Conservation (phyloP, 2,113 vertebrate genomes). For the Pteropus alecto region DNA sequence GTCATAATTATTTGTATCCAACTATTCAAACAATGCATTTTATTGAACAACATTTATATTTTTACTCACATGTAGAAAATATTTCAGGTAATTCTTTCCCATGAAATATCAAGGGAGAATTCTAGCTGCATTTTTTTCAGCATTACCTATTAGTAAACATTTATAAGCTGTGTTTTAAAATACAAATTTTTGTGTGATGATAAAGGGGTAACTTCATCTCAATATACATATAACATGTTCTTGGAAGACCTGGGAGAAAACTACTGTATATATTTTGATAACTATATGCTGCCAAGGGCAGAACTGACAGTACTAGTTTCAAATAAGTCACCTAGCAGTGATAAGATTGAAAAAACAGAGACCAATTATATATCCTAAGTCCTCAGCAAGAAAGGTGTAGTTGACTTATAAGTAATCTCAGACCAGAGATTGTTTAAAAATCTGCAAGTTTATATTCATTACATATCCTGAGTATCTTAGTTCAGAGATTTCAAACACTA, state of each 20-base stretch:
- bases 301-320: neutral
- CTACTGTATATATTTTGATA: neutral
- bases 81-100: constrained; percentile 23
- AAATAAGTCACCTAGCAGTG: neutral
- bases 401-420: neutral
- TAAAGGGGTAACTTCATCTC: constrained; percentile 16
- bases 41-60: constrained; percentile 42
- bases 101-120: constrained; percentile 31
- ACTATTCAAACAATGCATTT: constrained; percentile 47
- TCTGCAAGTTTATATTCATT: constrained; percentile 10
- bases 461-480: neutral
- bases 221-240: neutral
- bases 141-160: neutral
- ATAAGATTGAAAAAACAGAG: neutral
- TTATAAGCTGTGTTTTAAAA: neutral
- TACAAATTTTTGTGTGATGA: neutral
- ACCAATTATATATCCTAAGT: neutral
- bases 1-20: constrained; percentile 55
- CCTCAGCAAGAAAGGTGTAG: neutral
- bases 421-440: constrained; percentile 34
- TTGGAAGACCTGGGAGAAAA: neutral
- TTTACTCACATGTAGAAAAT: constrained; percentile 28
- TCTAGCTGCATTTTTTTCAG: neutral
- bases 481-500: constrained; percentile 13
- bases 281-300: neutral